These are phyloP conservation scores for Panagrolaimus sp. DNA, from an alignment of 1,140 invertebrate genomes.

Conservation along the genomic window DNA sequence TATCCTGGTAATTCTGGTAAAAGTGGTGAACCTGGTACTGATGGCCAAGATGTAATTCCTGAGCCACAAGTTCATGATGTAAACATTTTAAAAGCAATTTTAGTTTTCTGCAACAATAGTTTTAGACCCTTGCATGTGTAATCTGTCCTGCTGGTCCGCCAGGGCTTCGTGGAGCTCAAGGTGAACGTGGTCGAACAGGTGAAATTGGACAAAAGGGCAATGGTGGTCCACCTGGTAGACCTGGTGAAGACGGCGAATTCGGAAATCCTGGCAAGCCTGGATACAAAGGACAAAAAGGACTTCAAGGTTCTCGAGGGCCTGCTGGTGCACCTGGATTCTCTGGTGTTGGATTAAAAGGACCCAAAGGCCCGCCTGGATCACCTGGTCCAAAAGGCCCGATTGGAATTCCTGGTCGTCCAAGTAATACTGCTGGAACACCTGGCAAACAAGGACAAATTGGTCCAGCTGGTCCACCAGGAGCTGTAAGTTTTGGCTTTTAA, in stretches of 20 bases:
- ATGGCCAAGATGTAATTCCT: conserved; percentile 16
- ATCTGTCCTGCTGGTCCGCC: conserved; percentile 50
- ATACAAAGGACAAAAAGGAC: conserved; percentile 17
- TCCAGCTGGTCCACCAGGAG: conserved; percentile 33
- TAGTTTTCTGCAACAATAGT: no score
- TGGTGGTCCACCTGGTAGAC: conserved; percentile 30
- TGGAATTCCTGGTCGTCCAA: conserved; percentile 19
- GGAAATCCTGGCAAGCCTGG: conserved; percentile 33
- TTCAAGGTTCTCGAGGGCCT: conserved; percentile 14
- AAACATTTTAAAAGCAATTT: no score
- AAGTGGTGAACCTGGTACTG: conserved; percentile 18
- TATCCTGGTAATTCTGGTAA: conserved; percentile 17
- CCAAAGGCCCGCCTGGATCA: conserved; percentile 30
- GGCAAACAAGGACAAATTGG: conserved; percentile 29
- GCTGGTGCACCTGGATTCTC: conserved; percentile 20
- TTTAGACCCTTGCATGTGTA: conserved; percentile 33
- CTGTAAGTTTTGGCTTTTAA: not conserved
- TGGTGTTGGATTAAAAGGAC: conserved; percentile 42
- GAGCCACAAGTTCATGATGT: conserved; percentile 7
- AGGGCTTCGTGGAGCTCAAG: conserved; percentile 41
- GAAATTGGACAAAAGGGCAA: conserved; percentile 23
- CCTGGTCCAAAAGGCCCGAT: conserved; percentile 24
- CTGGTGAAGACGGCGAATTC: conserved; percentile 17
- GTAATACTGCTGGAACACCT: not conserved
- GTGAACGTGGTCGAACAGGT: conserved; percentile 37